A percentile compares a stretch with the other conserved stretches of the same genome.
phyloP scores from a whole-genome alignment of 2,888 invertebrate species.

The Mantis religiosa region DNA sequence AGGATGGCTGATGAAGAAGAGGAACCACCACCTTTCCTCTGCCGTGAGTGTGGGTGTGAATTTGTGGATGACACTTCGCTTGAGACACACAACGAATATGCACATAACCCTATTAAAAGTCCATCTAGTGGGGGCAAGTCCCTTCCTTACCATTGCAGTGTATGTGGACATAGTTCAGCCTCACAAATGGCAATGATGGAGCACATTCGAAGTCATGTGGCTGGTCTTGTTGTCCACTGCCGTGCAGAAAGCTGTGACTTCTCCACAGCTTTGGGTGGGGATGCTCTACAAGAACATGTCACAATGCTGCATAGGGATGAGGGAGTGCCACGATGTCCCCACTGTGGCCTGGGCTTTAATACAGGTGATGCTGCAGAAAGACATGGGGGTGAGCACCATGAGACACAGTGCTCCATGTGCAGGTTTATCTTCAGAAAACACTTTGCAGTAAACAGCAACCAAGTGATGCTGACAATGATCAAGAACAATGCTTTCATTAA shows the following conservation, averaged over 20 bases:
- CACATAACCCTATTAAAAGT: conserved; percentile 40
- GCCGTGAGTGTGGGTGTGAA: conserved; percentile 52
- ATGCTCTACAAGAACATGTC: conserved; percentile 35
- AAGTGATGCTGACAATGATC: neutral
- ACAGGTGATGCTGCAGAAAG: conserved; percentile 33
- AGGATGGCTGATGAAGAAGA: conserved; percentile 35
- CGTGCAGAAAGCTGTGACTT: conserved; percentile 34
- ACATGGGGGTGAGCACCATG: conserved; percentile 37
- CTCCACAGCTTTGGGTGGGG: conserved; percentile 29
- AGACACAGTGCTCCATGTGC: conserved; percentile 19
- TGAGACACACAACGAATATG: conserved; percentile 46
- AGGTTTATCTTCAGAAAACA: conserved; percentile 1
- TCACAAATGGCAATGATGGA: conserved; percentile 48
- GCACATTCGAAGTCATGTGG: conserved; percentile 49
- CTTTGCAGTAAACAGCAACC: neutral
- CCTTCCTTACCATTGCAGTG: conserved; percentile 44
- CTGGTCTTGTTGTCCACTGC: conserved; percentile 39
- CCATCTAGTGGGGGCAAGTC: conserved; percentile 8
- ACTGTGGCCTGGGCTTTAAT: conserved; percentile 36
- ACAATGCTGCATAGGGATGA: conserved; percentile 34
- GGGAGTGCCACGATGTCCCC: conserved; percentile 36
- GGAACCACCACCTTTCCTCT: conserved; percentile 49
- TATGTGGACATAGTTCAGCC: conserved; percentile 47
- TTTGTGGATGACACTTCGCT: conserved; percentile 51
- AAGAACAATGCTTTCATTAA: conserved; percentile 19